A percentile compares a stretch with the other conserved stretches of the same genome.
phyloP scores from a whole-genome alignment of 2,888 invertebrate species.

The Autographa gamma region DNA sequence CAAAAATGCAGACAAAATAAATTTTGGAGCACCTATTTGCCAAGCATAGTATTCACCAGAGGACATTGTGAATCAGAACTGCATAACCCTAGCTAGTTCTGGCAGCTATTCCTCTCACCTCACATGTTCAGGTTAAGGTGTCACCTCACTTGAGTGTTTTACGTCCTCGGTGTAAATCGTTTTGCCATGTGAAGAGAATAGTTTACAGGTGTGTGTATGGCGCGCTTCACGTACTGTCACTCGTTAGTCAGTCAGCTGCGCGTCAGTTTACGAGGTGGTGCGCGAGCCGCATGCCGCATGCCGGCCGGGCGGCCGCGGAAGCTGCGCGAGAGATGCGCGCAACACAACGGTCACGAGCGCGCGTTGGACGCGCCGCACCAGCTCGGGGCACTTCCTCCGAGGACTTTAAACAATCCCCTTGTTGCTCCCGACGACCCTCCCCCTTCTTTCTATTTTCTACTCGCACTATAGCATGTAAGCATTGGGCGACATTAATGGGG shows the following conservation, averaged over 20 bases:
- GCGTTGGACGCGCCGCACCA: conserved; percentile 26
- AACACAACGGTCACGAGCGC: conserved; percentile 40
- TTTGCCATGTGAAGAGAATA: background rate
- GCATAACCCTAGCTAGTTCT: too few relatives aligned
- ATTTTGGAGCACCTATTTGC: too few relatives aligned
- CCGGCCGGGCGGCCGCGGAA: conserved; percentile 27
- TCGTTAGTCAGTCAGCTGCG: conserved; percentile 14
- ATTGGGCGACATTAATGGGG: too few relatives aligned
- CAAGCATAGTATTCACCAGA: too few relatives aligned
- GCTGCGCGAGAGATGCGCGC: conserved; percentile 23
- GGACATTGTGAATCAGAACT: too few relatives aligned
- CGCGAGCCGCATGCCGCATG: conserved; percentile 6
- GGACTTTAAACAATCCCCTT: too few relatives aligned
- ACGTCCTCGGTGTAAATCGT: conserved; percentile 3
- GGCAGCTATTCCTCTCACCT: too few relatives aligned
- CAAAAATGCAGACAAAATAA: too few relatives aligned
- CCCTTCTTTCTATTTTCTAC: too few relatives aligned
- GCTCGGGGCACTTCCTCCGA: background rate
- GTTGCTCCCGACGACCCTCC: too few relatives aligned
- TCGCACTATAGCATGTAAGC: too few relatives aligned
- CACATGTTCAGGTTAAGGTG: background rate
- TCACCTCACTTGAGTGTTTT: conserved; percentile 15
- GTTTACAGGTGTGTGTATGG: background rate
- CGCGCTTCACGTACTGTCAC: conserved; percentile 9
- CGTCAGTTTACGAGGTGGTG: background rate